phyloP scores from a whole-genome alignment of 2,113 vertebrate species.

The Rutilus rutilus region DNA sequence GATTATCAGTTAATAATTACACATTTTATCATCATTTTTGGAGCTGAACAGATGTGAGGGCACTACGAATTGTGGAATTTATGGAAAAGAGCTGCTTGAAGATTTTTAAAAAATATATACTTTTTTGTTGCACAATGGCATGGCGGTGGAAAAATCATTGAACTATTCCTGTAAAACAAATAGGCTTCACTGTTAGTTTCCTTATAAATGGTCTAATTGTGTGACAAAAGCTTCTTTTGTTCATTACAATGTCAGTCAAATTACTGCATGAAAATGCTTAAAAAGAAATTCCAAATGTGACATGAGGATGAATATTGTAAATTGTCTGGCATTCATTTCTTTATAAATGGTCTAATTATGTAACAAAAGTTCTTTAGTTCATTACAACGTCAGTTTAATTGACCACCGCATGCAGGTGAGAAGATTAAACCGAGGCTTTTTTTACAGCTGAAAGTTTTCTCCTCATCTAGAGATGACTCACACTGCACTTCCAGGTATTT shows the following conservation, averaged over 20 bases:
- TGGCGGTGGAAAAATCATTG: too few relatives aligned
- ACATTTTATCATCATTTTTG: background rate
- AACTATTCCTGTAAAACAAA: background rate
- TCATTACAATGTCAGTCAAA: constrained; percentile 3
- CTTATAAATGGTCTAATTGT: background rate
- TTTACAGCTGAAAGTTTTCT: constrained; percentile 12
- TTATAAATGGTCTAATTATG: background rate
- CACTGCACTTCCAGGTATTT: constrained; percentile 94
- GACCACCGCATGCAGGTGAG: background rate
- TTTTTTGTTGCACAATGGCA: too few relatives aligned
- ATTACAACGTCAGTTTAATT: background rate
- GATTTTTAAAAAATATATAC: too few relatives aligned
- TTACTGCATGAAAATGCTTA: background rate
- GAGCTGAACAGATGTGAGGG: background rate
- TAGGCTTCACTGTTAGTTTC: background rate
- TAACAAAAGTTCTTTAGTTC: constrained; percentile 4
- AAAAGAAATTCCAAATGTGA: background rate
- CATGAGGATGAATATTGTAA: background rate
- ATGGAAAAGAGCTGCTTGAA: background rate
- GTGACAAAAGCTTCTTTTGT: background rate
- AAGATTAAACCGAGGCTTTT: background rate
- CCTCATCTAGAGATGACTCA: constrained; percentile 76
- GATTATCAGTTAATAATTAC: background rate
- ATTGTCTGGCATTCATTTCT: background rate
- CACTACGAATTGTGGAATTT: background rate